Evolutionary conservation across 2,113 vertebrate genomes (phyloP).

Genomic region (Misgurnus anguillicaudatus): DNA sequence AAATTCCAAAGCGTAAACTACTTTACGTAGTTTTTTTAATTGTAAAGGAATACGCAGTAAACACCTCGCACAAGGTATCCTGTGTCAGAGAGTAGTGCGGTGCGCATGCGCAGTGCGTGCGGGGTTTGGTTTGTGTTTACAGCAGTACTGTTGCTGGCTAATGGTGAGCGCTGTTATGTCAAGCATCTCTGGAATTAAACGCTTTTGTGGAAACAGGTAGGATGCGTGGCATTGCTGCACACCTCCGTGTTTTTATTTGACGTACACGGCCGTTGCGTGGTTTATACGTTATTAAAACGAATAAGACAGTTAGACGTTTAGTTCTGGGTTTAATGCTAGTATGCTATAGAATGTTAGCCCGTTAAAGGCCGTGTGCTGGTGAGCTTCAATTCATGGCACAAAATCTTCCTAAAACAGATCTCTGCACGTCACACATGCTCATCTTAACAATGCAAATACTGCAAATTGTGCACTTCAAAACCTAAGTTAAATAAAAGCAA

Average conservation of each 20-base stretch:
- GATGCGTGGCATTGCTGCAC: slow-evolving; percentile 8
- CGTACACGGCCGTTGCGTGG: not conserved
- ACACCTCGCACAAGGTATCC: not conserved
- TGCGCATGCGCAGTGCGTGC: slow-evolving; percentile 70
- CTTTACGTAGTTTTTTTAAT: too few species aligned
- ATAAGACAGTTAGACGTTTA: not conserved
- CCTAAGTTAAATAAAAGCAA: not conserved
- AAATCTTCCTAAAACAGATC: slow-evolving; percentile 1
- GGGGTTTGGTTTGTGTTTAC: slow-evolving; percentile 77
- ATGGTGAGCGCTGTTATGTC: slow-evolving; percentile 69
- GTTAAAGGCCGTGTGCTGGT: slow-evolving; percentile 38
- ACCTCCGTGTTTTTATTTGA: not conserved
- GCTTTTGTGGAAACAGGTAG: slow-evolving; percentile 65
- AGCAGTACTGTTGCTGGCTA: slow-evolving; percentile 68
- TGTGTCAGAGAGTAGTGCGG: not conserved
- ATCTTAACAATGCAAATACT: not conserved
- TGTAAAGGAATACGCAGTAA: not conserved
- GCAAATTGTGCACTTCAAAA: not conserved
- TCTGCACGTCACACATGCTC: not conserved
- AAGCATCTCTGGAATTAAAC: slow-evolving; percentile 62
- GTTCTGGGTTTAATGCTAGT: slow-evolving; percentile 15
- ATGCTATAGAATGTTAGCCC: slow-evolving; percentile 22
- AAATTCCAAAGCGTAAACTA: too few species aligned
- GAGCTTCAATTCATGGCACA: slow-evolving; percentile 23
- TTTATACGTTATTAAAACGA: not conserved